A percentile compares a stretch with the other conserved stretches of the same genome.
Conservation (phyloP, 2,888 invertebrate species). For the Acrobasis consociella region DNA sequence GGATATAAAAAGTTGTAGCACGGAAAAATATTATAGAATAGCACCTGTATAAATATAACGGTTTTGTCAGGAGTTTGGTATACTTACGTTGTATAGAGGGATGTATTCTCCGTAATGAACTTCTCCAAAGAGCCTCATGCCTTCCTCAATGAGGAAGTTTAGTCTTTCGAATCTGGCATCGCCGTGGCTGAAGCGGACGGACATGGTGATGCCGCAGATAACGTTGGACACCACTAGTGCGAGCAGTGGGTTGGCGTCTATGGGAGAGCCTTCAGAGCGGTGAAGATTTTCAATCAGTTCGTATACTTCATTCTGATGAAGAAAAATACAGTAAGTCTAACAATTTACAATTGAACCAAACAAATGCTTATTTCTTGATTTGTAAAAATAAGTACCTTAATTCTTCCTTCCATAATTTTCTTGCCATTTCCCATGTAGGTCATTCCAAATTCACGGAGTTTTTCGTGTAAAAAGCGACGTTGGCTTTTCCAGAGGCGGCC, state of each 20-base stretch:
- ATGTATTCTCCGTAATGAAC: conserved; percentile 92
- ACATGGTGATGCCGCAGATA: conserved; percentile 95
- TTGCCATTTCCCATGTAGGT: conserved; percentile 91
- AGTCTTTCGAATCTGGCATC: conserved; percentile 90
- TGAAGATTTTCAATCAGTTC: conserved; percentile 86
- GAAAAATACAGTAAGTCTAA: conserved; percentile 34
- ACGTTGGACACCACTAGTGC: conserved; percentile 94
- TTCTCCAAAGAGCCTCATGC: conserved; percentile 93
- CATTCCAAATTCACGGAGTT: conserved; percentile 93
- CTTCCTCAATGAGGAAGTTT: conserved; percentile 94
- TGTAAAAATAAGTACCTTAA: conserved; percentile 83
- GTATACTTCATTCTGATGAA: conserved; percentile 87
- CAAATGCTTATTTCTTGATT: not conserved
- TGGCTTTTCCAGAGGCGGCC: conserved; percentile 96
- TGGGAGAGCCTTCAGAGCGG: conserved; percentile 85
- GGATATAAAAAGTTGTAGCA: conserved; percentile 27
- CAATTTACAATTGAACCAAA: not conserved
- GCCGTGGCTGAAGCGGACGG: conserved; percentile 90
- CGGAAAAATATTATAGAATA: not conserved
- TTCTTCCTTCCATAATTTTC: conserved; percentile 91
- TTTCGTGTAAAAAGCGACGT: conserved; percentile 92
- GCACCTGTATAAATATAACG: not conserved
- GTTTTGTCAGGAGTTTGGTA: not conserved
- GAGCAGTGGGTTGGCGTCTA: conserved; percentile 88
- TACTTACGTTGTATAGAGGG: conserved; percentile 86